Percentiles rank a stretch among this genome's conserved stretches.
Evolutionary conservation across 2,113 vertebrate genomes (phyloP).

Genomic region (Brachionichthys hirsutus): DNA sequence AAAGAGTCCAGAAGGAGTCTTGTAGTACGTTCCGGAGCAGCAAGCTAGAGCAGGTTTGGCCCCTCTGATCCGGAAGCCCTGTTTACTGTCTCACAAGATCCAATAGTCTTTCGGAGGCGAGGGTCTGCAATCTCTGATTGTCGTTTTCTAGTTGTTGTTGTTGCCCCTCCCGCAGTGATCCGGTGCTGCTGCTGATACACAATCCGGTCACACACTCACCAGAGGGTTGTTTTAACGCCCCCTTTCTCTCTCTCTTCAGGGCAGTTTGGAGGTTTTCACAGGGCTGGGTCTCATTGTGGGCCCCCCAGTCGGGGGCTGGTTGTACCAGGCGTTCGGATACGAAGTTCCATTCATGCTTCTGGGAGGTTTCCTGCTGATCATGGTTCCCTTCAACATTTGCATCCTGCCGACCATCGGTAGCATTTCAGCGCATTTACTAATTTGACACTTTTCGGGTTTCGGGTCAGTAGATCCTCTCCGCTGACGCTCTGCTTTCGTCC

Average conservation of each 20-base stretch:
- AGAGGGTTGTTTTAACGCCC: not conserved
- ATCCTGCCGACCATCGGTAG: slow-evolving; percentile 87
- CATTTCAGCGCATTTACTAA: fast-evolving
- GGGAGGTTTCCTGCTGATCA: slow-evolving; percentile 83
- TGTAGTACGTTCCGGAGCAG: too few species aligned
- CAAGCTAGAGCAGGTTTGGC: too few species aligned
- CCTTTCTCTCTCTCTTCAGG: slow-evolving; percentile 73
- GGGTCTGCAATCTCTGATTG: too few species aligned
- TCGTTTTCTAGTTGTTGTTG: too few species aligned
- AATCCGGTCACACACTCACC: too few species aligned
- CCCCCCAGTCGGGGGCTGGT: slow-evolving; percentile 90
- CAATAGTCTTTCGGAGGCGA: too few species aligned
- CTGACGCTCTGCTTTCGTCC: not conserved
- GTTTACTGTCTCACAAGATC: too few species aligned
- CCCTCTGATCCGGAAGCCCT: too few species aligned
- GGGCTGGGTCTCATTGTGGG: slow-evolving; percentile 90
- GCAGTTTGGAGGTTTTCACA: slow-evolving; percentile 89
- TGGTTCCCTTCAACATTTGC: slow-evolving; percentile 88
- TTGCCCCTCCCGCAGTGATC: not conserved
- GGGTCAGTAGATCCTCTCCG: too few species aligned
- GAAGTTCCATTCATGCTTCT: slow-evolving; percentile 88
- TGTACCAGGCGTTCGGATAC: slow-evolving; percentile 92
- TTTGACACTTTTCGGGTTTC: too few species aligned
- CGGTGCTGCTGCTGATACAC: too few species aligned
- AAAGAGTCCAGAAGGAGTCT: too few species aligned